These are phyloP conservation scores for Nothobranchius furzeri DNA, from an alignment of 2,113 vertebrate genomes.

Conservation along the genomic window DNA sequence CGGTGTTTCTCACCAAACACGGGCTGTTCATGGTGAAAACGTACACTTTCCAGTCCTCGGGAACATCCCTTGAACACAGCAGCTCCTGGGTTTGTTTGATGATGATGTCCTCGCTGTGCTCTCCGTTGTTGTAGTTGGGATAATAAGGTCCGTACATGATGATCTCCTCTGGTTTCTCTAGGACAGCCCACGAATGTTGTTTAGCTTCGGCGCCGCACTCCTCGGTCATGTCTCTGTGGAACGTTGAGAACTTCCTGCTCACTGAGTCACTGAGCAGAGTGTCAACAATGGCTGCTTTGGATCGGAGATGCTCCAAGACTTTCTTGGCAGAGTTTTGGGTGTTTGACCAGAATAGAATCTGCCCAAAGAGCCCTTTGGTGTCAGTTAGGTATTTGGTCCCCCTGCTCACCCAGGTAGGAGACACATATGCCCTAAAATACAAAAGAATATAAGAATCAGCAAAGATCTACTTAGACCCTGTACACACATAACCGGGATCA, in stretches of 20 bases:
- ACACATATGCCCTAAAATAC: slow-evolving; percentile 18
- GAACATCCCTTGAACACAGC: slow-evolving; percentile 21
- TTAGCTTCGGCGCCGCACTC: slow-evolving; percentile 52
- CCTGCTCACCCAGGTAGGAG: background rate
- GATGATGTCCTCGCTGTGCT: slow-evolving; percentile 63
- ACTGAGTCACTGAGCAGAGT: slow-evolving; percentile 14
- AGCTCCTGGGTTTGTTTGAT: slow-evolving; percentile 63
- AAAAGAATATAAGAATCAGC: background rate
- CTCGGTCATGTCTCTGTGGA: slow-evolving; percentile 54
- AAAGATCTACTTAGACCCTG: too few species aligned
- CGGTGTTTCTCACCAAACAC: slow-evolving; percentile 49
- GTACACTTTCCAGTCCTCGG: slow-evolving; percentile 34
- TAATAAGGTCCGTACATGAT: slow-evolving; percentile 61
- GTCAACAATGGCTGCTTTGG: background rate
- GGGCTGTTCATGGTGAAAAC: slow-evolving; percentile 68
- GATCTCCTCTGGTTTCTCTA: slow-evolving; percentile 62
- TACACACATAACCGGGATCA: too few species aligned
- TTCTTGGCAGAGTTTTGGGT: slow-evolving; percentile 35
- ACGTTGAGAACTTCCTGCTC: slow-evolving; percentile 51
- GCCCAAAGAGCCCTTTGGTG: slow-evolving; percentile 1
- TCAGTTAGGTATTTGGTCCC: background rate
- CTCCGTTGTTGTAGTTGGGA: slow-evolving; percentile 51
- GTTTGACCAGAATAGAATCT: slow-evolving; percentile 43
- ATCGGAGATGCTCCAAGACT: slow-evolving; percentile 37
- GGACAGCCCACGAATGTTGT: slow-evolving; percentile 60